Evolutionary conservation across 2,797 vertebrate genomes (phyloP).

Genomic region (Chloroceryle inda): DNA sequence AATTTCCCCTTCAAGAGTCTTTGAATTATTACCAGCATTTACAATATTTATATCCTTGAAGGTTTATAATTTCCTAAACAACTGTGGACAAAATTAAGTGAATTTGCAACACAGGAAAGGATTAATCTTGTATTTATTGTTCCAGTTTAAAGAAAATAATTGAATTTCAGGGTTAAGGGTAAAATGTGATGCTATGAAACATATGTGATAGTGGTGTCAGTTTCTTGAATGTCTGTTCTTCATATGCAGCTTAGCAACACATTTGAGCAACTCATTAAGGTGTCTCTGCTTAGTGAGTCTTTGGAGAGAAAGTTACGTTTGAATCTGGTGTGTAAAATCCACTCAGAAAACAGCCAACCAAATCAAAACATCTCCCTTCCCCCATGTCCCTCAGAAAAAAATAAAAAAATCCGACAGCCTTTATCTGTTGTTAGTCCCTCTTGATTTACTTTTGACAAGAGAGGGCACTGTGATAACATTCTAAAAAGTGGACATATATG

Average conservation of each 20-base stretch:
- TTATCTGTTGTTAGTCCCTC: background rate
- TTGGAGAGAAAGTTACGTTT: constrained; percentile 40
- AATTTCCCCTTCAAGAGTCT: constrained; percentile 28
- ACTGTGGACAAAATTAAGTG: constrained; percentile 56
- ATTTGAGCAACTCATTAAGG: constrained; percentile 72
- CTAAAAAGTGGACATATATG: constrained; percentile 82
- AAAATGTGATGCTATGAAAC: constrained; percentile 67
- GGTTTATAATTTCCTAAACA: constrained; percentile 61
- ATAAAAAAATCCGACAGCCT: background rate
- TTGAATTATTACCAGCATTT: constrained; percentile 59
- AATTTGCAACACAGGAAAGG: constrained; percentile 46
- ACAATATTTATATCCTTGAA: constrained; percentile 36
- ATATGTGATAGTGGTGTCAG: constrained; percentile 63
- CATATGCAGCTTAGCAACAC: constrained; percentile 65
- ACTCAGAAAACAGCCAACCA: constrained; percentile 47
- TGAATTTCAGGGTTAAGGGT: constrained; percentile 74
- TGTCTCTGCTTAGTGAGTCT: constrained; percentile 61
- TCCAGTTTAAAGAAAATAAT: constrained; percentile 75
- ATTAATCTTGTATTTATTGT: constrained; percentile 73
- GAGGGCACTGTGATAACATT: constrained; percentile 87
- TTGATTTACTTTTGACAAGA: constrained; percentile 81
- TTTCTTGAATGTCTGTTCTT: constrained; percentile 66
- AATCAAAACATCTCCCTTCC: constrained; percentile 29
- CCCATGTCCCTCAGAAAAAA: background rate
- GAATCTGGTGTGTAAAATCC: background rate